Base-by-base conservation (phyloP, 2,113 vertebrate genomes). In the Nansenia antarctica region DNA sequence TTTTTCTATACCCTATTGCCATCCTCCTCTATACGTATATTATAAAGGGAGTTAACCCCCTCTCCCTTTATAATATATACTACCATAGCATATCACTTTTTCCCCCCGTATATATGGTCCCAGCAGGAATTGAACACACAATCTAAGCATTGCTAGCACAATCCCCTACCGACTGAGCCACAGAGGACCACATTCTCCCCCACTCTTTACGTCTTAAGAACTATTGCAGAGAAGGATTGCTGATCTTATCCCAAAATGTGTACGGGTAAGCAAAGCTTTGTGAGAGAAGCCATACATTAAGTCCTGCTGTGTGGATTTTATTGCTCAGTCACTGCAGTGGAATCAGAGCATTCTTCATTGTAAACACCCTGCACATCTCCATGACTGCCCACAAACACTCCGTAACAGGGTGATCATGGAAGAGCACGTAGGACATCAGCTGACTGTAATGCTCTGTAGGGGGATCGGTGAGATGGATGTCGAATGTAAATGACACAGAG, bases 191-290 rank as follows among this genome's bases (percentile, higher is more conserved):
- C 18, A n/a, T 47, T 47, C 15, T 47, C 15, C 20, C 84, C 77
- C 67, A 80, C 74, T 27, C 58, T 47, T 61, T 14, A 7, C 69
- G 73, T 76, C 57, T 35, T 20, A 67, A 65, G n/a, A 65, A 73
- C 32, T 37, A 22, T 37, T 30, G 74, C 67, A 42, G 66, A 53
- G 67, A 14, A 78, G 76, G 85, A 86, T 42, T 86, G 87, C 87
- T 90, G 85, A 89, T 87, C 82, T 77, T 85, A 80, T 86, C 82
- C 77, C 27, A 65, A 83, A 88, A 79, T 67, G 64, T 85, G 86
- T 84, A 72, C 74, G 69, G 82, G 80, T 87, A 86, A 89, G 86
- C 84, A 87, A 65, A 81, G 73, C 69, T 71, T 24, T 9, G 70
- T 59, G 69, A 69, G 79, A 32, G 35, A 80, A 76, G 83, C 63